A percentile compares a stretch with the other conserved stretches of the same genome.
phyloP scores from a whole-genome alignment of 2,113 vertebrate genomes.

The Gorsachius goisagi region DNA sequence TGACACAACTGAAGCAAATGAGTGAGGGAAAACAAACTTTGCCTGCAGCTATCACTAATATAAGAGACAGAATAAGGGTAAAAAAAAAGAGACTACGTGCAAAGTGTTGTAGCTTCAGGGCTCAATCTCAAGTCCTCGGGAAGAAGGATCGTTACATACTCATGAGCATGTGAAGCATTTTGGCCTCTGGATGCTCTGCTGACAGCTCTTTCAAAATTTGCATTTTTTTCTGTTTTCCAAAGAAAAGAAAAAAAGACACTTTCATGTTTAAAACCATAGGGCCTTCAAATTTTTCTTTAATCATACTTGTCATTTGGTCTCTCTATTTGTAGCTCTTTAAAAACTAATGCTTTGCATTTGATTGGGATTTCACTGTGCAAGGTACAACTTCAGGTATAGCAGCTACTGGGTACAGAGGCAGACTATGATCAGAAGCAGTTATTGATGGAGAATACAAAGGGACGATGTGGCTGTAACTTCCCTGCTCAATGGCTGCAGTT shows the following conservation, averaged over 20 bases:
- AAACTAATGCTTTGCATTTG: background rate
- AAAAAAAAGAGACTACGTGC: background rate
- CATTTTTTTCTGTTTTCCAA: background rate
- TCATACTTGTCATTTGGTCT: background rate
- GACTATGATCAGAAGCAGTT: background rate
- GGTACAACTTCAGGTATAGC: background rate
- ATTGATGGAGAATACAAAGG: background rate
- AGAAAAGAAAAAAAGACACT: background rate
- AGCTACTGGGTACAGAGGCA: background rate
- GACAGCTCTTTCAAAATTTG: background rate
- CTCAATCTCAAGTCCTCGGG: background rate
- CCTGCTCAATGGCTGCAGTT: background rate
- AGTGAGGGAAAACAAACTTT: background rate
- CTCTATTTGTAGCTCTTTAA: background rate
- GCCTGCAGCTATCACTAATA: background rate
- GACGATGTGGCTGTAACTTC: background rate
- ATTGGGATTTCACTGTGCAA: background rate
- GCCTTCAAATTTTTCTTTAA: background rate
- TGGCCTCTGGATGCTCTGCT: background rate
- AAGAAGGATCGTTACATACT: background rate
- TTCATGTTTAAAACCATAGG: background rate
- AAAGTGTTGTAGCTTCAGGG: background rate
- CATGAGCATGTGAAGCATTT: background rate
- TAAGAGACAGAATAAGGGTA: background rate
- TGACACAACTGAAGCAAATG: constrained; percentile 1